phyloP scores from a whole-genome alignment of 1,140 invertebrate genomes.

The Battus philenor region DNA sequence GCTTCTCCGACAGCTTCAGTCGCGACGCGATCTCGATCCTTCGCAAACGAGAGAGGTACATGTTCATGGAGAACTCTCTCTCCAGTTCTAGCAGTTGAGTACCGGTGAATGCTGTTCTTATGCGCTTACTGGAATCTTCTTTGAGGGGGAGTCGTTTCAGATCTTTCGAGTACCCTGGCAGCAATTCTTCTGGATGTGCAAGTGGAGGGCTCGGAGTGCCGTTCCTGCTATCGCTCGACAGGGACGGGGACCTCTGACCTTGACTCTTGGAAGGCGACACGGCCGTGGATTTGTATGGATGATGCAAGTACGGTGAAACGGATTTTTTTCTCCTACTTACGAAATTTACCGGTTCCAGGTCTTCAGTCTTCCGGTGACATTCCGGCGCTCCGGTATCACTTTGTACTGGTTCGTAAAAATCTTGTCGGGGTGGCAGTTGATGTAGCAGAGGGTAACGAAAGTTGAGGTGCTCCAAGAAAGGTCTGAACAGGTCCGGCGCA shows the following conservation, averaged over 20 bases:
- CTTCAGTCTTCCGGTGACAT: slow-evolving; percentile 44
- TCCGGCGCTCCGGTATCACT: slow-evolving; percentile 40
- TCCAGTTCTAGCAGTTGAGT: slow-evolving; percentile 94
- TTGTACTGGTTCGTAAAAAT: slow-evolving; percentile 38
- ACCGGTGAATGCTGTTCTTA: slow-evolving; percentile 94
- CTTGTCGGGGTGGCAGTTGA: slow-evolving; percentile 49
- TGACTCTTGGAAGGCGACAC: slow-evolving; percentile 62
- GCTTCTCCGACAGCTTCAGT: slow-evolving; percentile 92
- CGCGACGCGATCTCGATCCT: slow-evolving; percentile 95
- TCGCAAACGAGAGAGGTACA: slow-evolving; percentile 91
- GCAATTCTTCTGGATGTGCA: slow-evolving; percentile 70
- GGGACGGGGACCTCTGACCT: slow-evolving; percentile 56
- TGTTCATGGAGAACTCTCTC: slow-evolving; percentile 93
- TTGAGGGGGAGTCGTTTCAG: slow-evolving; percentile 59
- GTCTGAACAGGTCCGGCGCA: slow-evolving; percentile 65
- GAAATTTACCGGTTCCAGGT: slow-evolving; percentile 50
- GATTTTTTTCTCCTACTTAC: slow-evolving; percentile 59
- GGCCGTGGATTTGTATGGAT: slow-evolving; percentile 63
- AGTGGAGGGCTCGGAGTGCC: slow-evolving; percentile 77
- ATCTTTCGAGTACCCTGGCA: slow-evolving; percentile 62
- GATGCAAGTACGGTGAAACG: slow-evolving; percentile 60
- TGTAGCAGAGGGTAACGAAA: slow-evolving; percentile 58
- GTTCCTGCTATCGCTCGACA: slow-evolving; percentile 71
- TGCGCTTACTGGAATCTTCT: slow-evolving; percentile 83
- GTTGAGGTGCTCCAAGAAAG: slow-evolving; percentile 63